Percentiles rank a stretch among this genome's conserved stretches.
phyloP scores from a whole-genome alignment of 2,888 invertebrate species.

The Lysandra bellargus region DNA sequence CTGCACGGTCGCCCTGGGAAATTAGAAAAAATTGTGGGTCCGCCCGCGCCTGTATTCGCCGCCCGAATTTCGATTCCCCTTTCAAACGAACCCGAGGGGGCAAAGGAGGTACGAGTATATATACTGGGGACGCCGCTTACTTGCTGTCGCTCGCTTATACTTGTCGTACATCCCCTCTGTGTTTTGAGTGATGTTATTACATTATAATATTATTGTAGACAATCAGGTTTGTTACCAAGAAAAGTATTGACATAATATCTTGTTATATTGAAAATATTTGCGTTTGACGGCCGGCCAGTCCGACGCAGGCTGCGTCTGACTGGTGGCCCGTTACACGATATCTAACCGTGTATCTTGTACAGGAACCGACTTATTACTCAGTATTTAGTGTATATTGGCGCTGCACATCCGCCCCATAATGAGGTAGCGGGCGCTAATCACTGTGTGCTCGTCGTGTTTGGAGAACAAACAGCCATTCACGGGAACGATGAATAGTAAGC shows the following conservation, averaged over 20 bases:
- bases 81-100: not conserved
- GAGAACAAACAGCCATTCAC: not conserved
- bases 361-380: not conserved
- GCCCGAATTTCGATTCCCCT: not conserved
- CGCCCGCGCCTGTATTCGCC: not conserved
- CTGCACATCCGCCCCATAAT: not conserved
- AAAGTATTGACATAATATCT: not conserved
- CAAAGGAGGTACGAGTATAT: not conserved
- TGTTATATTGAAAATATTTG: not conserved
- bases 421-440: not conserved
- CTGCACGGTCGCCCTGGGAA: not conserved
- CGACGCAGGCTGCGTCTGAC: not conserved
- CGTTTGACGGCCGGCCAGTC: not conserved
- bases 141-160: not conserved
- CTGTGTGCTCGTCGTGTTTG: not conserved
- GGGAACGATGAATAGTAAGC: not conserved
- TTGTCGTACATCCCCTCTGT: not conserved
- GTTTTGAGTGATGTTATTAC: not conserved
- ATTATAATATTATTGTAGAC: too few species aligned
- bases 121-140: not conserved
- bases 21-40: not conserved
- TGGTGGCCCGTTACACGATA: not conserved
- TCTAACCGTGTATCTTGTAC: not conserved
- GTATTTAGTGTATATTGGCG: not conserved
- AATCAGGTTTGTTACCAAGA: not conserved